Evolutionary conservation across 2,797 vertebrate genomes (phyloP).

Genomic region (Melanotaenia trifasciata): DNA sequence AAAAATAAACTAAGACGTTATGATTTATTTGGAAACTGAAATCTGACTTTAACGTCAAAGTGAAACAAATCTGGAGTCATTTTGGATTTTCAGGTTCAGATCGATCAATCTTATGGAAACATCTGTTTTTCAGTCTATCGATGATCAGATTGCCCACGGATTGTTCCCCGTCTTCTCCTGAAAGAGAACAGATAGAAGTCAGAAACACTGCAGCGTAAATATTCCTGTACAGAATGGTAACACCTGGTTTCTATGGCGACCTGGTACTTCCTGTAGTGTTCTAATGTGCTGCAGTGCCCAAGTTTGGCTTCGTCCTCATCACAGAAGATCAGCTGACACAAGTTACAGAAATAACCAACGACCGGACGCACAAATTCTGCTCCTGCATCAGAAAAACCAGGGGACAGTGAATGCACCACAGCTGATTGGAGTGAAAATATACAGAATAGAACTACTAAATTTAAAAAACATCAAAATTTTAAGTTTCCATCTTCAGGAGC

Average conservation of each 20-base stretch:
- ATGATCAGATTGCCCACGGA: slow-evolving; percentile 44
- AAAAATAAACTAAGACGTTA: slow-evolving; percentile 13
- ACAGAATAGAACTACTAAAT: no score
- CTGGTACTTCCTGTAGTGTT: slow-evolving; percentile 78
- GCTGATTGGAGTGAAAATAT: background rate
- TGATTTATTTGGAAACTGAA: slow-evolving; percentile 15
- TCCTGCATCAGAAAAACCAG: slow-evolving; percentile 55
- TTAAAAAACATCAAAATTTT: no score
- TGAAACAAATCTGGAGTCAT: no score
- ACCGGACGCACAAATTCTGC: slow-evolving; percentile 79
- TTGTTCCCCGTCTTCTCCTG: slow-evolving; percentile 63
- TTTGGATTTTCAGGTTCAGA: no score
- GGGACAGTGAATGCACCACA: slow-evolving; percentile 16
- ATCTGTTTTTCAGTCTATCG: background rate
- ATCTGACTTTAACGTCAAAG: no score
- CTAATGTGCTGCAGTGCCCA: slow-evolving; percentile 78
- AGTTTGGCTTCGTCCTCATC: slow-evolving; percentile 81
- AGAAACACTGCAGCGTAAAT: background rate
- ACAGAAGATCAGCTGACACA: slow-evolving; percentile 80
- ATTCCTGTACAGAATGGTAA: no score
- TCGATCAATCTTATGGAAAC: no score
- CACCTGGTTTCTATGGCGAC: slow-evolving; percentile 19
- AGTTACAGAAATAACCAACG: slow-evolving; percentile 79
- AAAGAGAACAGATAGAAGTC: background rate
- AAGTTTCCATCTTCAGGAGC: no score